Conservation (phyloP, 2,888 invertebrate species). For the Phyllotreta striolata region DNA sequence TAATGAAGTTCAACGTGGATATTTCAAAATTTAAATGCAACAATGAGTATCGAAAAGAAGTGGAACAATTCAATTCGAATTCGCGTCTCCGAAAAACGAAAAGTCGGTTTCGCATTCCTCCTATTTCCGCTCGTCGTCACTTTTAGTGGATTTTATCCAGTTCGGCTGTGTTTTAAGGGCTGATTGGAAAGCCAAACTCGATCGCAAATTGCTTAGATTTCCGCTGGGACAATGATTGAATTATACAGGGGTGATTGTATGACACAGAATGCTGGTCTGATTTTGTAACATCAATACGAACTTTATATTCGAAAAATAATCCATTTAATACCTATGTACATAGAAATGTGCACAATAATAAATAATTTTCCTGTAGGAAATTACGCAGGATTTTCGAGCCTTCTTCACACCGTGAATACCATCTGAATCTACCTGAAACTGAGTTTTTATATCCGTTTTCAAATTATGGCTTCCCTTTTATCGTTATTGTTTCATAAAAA, state of each 20-base stretch:
- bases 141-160: slow-evolving; percentile 12
- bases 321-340: no score
- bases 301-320: no score
- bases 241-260: slow-evolving; percentile 8
- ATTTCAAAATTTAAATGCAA: background rate
- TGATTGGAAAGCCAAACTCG: slow-evolving; percentile 18
- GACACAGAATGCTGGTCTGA: background rate
- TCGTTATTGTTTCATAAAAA: slow-evolving; percentile 32
- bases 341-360: no score
- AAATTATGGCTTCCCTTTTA: slow-evolving; percentile 23
- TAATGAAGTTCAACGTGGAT: no score
- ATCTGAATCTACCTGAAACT: slow-evolving; percentile 6
- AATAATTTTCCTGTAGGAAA: no score
- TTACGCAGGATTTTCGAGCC: no score
- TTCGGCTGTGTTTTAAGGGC: slow-evolving; percentile 15
- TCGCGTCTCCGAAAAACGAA: background rate
- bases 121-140: slow-evolving; percentile 11
- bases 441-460: slow-evolving; percentile 21
- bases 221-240: slow-evolving; percentile 14
- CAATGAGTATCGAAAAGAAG: background rate
- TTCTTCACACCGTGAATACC: slow-evolving; percentile 12
- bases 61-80: slow-evolving; percentile 4
- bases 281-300: no score
- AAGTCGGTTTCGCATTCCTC: slow-evolving; percentile 7
- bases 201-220: slow-evolving; percentile 18